These are phyloP conservation scores for Acanthosepion esculentum DNA, from an alignment of 2,888 invertebrate species.

Conservation along the genomic window DNA sequence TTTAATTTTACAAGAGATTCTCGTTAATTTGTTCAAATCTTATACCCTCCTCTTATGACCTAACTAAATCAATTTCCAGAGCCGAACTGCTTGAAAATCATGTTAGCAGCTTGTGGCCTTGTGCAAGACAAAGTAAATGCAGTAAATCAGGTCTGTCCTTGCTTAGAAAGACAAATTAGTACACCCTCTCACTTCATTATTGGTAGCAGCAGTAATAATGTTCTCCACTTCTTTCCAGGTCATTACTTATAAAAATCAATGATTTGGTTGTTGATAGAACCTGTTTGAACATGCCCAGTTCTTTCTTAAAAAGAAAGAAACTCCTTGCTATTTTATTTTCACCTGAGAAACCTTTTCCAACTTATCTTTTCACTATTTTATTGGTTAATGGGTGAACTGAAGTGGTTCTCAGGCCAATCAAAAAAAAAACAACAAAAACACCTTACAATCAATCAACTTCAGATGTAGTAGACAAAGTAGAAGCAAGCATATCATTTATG, in stretches of 20 bases:
- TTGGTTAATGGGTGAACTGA: background rate
- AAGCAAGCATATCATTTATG: too few relatives aligned
- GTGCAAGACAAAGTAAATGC: background rate
- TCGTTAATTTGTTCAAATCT: too few relatives aligned
- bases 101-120: background rate
- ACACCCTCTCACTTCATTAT: background rate
- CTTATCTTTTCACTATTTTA: background rate
- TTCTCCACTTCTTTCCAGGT: background rate
- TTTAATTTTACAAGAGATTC: too few relatives aligned
- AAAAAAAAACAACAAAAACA: background rate
- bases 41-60: too few relatives aligned
- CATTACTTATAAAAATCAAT: background rate
- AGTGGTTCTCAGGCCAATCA: background rate
- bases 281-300: background rate
- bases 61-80: too few relatives aligned
- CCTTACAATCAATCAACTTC: background rate
- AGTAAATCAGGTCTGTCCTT: background rate
- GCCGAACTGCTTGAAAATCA: too few relatives aligned
- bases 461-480: too few relatives aligned
- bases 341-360: background rate
- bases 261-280: background rate
- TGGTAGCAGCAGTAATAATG: background rate
- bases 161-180: background rate
- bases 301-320: background rate
- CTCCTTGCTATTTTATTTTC: background rate